Evolutionary conservation across 2,113 vertebrate species (phyloP).

Genomic region (Ammospiza caudacuta): DNA sequence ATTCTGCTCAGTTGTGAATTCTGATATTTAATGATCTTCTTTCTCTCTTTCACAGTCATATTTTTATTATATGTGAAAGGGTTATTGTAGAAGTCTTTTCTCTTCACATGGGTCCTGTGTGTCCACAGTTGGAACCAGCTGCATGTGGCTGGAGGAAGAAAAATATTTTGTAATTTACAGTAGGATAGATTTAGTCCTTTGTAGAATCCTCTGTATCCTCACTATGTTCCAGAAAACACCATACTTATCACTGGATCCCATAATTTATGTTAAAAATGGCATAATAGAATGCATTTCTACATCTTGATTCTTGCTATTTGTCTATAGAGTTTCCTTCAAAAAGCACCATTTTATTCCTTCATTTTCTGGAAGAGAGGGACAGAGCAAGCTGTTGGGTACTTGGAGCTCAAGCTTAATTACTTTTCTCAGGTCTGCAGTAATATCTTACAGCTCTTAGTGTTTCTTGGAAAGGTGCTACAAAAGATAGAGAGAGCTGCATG

Average conservation of each 20-base stretch:
- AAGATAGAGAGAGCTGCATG: not conserved
- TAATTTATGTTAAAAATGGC: not conserved
- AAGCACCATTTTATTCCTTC: not conserved
- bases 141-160: not conserved
- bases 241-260: not conserved
- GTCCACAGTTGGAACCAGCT: not conserved
- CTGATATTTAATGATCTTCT: slow-evolving; percentile 3
- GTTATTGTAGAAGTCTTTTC: not conserved
- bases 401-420: slow-evolving; percentile 25
- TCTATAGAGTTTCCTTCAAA: not conserved
- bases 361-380: not conserved
- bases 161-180: not conserved
- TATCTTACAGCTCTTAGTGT: not conserved
- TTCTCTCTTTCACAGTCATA: not conserved
- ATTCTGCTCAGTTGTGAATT: not conserved
- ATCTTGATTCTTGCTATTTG: not conserved
- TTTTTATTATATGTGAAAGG: slow-evolving; percentile 19
- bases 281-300: not conserved
- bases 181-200: not conserved
- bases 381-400: not conserved
- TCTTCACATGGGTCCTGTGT: not conserved
- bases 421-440: slow-evolving; percentile 39
- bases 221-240: not conserved
- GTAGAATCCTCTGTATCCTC: not conserved
- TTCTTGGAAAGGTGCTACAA: slow-evolving; percentile 40